Conservation (phyloP, 2,888 invertebrate species). For the Volucella bombylans region DNA sequence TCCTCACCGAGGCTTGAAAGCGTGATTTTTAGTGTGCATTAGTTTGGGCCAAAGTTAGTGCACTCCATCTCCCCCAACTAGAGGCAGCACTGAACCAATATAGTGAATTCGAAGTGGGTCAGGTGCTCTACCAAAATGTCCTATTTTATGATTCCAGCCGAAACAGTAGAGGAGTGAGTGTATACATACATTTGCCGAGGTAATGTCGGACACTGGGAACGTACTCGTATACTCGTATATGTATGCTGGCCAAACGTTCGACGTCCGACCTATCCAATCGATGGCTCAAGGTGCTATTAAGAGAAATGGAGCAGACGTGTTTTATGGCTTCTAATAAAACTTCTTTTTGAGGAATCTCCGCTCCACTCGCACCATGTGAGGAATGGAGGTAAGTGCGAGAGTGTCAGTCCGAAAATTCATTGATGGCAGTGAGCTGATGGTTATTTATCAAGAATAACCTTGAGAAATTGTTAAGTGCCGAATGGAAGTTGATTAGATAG, state of each 20-base stretch:
- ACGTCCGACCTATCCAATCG: constrained; percentile 23
- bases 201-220: constrained; percentile 13
- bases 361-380: neutral
- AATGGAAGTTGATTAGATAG: neutral
- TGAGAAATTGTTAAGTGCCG: constrained; percentile 31
- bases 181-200: constrained; percentile 4
- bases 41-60: constrained; percentile 61
- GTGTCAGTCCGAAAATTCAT: constrained; percentile 32
- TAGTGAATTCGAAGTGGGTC: constrained; percentile 49
- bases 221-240: neutral
- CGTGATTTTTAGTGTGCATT: constrained; percentile 72
- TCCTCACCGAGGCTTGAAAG: constrained; percentile 33
- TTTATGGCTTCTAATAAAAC: constrained; percentile 65
- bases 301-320: constrained; percentile 61
- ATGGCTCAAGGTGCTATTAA: constrained; percentile 52
- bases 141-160: constrained; percentile 52
- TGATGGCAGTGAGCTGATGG: constrained; percentile 28
- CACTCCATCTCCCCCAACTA: constrained; percentile 4
- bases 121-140: constrained; percentile 67
- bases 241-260: neutral
- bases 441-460: constrained; percentile 57
- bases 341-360: constrained; percentile 28
- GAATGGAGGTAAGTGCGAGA: no score
- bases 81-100: constrained; percentile 1
- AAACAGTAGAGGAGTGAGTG: neutral